phyloP scores from a whole-genome alignment of 1,140 invertebrate genomes.

The Musca vetustissima region DNA sequence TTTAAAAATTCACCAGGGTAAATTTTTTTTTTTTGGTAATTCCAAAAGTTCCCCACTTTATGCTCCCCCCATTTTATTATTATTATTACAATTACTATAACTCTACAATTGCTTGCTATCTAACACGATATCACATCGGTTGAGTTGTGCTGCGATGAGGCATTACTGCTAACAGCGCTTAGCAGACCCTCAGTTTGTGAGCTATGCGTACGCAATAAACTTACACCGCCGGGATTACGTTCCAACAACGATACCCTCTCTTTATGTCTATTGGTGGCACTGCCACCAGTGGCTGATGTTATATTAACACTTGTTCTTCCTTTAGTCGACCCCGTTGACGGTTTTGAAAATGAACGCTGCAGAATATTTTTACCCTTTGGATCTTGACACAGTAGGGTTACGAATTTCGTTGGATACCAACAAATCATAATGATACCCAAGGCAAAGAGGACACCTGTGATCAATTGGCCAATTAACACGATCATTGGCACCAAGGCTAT shows the following conservation, averaged over 20 bases:
- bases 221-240: neutral
- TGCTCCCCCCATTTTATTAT: no score
- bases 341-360: conserved; percentile 36
- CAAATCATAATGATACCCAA: conserved; percentile 47
- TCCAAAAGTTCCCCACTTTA: no score
- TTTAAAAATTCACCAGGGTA: no score
- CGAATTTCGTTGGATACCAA: conserved; percentile 48
- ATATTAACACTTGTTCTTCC: conserved; percentile 12
- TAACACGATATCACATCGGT: conserved; percentile 8
- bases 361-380: conserved; percentile 43
- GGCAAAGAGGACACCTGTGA: conserved; percentile 44
- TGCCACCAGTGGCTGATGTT: no score
- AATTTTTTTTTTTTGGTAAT: no score
- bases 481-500: conserved; percentile 44
- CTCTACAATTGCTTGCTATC: no score
- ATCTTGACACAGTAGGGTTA: conserved; percentile 45
- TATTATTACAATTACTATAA: no score
- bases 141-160: neutral
- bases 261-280: neutral
- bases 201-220: neutral
- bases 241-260: neutral
- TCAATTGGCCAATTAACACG: conserved; percentile 45
- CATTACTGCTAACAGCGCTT: neutral
- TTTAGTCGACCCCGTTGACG: neutral
- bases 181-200: neutral